Conservation (phyloP, 2,888 invertebrate species). For the Ferdinandea cuprea region DNA sequence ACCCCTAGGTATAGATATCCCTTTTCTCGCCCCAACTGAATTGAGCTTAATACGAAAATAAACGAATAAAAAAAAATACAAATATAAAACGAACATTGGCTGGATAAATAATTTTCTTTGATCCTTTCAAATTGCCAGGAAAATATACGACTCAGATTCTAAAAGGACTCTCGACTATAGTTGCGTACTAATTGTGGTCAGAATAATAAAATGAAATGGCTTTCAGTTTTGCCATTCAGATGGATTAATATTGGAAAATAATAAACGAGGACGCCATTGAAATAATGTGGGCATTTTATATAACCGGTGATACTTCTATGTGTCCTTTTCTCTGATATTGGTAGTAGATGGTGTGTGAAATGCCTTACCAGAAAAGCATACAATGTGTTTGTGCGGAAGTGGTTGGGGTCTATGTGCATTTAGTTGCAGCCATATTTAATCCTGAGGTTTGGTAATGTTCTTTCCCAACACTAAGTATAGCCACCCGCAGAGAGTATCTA, state of each 20-base stretch:
- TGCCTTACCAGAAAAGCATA: neutral
- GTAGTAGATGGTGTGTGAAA: neutral
- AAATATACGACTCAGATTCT: slow-evolving; percentile 59
- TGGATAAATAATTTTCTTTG: slow-evolving; percentile 74
- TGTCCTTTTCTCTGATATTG: neutral
- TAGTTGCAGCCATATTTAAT: slow-evolving; percentile 4
- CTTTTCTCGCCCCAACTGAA: slow-evolving; percentile 8
- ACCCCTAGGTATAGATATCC: slow-evolving; percentile 18
- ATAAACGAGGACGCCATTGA: slow-evolving; percentile 65
- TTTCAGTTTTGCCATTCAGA: slow-evolving; percentile 78
- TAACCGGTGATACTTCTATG: slow-evolving; percentile 23
- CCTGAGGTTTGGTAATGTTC: slow-evolving; percentile 32
- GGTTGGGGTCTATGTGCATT: neutral
- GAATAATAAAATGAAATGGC: slow-evolving; percentile 82
- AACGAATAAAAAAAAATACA: slow-evolving; percentile 31
- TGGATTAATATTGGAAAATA: slow-evolving; percentile 72
- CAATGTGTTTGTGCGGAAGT: slow-evolving; percentile 4
- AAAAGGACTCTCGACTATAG: slow-evolving; percentile 46
- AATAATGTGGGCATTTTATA: slow-evolving; percentile 60
- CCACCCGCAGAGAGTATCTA: slow-evolving; percentile 10
- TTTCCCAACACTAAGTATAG: slow-evolving; percentile 15
- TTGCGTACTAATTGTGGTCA: slow-evolving; percentile 81
- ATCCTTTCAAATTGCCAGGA: slow-evolving; percentile 72
- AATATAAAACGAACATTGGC: slow-evolving; percentile 55
- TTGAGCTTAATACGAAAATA: slow-evolving; percentile 17